Evolutionary conservation across 2,888 invertebrate genomes (phyloP), one percentile per base, ranked within the genome.

Genomic region (Dicyrtoma fusca): DNA sequence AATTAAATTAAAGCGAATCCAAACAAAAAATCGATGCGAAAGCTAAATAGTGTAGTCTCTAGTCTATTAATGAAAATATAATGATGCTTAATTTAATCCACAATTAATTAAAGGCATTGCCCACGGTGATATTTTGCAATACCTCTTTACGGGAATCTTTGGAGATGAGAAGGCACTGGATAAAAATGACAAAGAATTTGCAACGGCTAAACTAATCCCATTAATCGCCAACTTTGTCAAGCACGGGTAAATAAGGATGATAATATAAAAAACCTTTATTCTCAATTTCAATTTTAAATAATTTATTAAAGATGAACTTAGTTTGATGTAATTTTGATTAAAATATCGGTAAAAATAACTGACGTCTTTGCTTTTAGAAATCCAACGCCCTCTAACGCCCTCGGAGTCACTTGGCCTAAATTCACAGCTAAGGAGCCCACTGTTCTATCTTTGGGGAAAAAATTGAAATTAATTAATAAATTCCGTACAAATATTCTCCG

Each of bases 61-160:
- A 63, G 42, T 26, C 42, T 34, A n/a, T n/a, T n/a, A 34, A 5
- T 34, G 34, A 34, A 34, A 34, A 34, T 34, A 34, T 34, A 34
- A 34, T 34, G 8, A 3, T 6, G n/a, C 44, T 61, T 61, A 21
- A 14, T 57, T 47, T 55, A 69, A n/a, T n/a, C n/a, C n/a, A n/a
- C n/a, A n/a, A n/a, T n/a, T n/a, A n/a, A n/a, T n/a, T n/a, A 47
- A 74, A 81, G 81, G 75, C 53, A 78, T 81, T 25, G 81, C 81
- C 49, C 81, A 81, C 21, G 80, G 81, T 10, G 81, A 81, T 71
- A 78, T 80, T 66, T 74, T 81, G 10, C 81, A 81, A 61, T 81
- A 81, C 73, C 64, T 81, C 44, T 81, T 81, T 72, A 77, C 75
- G 44, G 72, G 80, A 62, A 69, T 81, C 44, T 76, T 81, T 69